These are phyloP conservation scores for Palythoa grandiflora DNA, from an alignment of 92 coral and sea anemone species.

Conservation along the genomic window DNA sequence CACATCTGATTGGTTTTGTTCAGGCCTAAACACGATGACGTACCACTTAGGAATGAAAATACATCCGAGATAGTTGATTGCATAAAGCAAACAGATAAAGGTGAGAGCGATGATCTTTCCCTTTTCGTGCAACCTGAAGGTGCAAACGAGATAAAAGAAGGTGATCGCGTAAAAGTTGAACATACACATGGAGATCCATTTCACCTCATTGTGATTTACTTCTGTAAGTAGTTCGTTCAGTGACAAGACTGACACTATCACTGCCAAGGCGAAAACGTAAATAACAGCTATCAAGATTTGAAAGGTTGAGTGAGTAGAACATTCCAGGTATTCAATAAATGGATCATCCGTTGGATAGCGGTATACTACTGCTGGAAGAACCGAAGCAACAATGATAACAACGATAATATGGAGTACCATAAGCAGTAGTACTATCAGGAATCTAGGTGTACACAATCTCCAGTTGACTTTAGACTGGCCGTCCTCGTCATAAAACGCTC, in stretches of 20 bases:
- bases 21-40: slow-evolving; percentile 90
- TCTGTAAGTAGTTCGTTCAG: slow-evolving; percentile 80
- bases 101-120: slow-evolving; percentile 83
- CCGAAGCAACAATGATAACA: slow-evolving; percentile 64
- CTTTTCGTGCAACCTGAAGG: slow-evolving; percentile 77
- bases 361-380: slow-evolving; percentile 74
- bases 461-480: slow-evolving; percentile 74
- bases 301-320: slow-evolving; percentile 81
- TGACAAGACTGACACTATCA: slow-evolving; percentile 77
- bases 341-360: slow-evolving; percentile 73
- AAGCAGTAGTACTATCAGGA: slow-evolving; percentile 63
- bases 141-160: slow-evolving; percentile 83
- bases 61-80: slow-evolving; percentile 76
- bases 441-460: slow-evolving; percentile 79
- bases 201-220: slow-evolving; percentile 88
- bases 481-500: slow-evolving; percentile 77
- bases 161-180: slow-evolving; percentile 80
- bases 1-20: slow-evolving; percentile 86
- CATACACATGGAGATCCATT: slow-evolving; percentile 88
- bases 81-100: slow-evolving; percentile 76
- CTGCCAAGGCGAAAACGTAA: slow-evolving; percentile 76
- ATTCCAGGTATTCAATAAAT: slow-evolving; percentile 89
- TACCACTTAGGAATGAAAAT: slow-evolving; percentile 94
- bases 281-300: slow-evolving; percentile 81
- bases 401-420: slow-evolving; percentile 74